Percentiles rank a stretch among this genome's conserved stretches.
These are phyloP conservation scores for Pampusana beccarii DNA, from an alignment of 2,113 vertebrate genomes.

Conservation along the genomic window DNA sequence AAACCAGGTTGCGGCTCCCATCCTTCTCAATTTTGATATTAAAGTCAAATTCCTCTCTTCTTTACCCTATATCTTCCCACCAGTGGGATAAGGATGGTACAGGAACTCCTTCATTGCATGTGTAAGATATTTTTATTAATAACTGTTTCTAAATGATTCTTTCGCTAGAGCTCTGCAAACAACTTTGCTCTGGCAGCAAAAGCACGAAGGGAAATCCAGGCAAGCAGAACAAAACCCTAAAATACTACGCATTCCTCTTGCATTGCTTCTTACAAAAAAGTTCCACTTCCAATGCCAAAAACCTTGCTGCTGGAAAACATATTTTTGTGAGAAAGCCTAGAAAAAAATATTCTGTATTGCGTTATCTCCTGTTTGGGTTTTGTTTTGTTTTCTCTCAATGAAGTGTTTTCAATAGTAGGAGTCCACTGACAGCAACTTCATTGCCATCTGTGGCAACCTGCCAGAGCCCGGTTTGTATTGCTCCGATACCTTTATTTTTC, in stretches of 20 bases:
- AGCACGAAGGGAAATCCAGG: background rate
- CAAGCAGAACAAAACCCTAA: background rate
- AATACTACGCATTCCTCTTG: background rate
- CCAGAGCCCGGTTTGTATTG: background rate
- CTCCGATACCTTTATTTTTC: background rate
- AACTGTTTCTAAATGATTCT: background rate
- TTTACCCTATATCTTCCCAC: background rate
- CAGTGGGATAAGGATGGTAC: background rate
- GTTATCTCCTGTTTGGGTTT: background rate
- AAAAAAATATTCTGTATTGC: background rate
- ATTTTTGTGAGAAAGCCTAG: background rate
- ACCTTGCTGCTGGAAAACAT: background rate
- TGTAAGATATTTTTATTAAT: background rate
- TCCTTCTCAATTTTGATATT: background rate
- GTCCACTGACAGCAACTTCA: background rate
- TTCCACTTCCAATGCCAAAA: background rate
- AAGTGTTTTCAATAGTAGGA: background rate
- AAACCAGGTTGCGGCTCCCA: background rate
- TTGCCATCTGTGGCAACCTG: background rate
- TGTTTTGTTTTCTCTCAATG: background rate
- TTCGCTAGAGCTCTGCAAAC: slow-evolving; percentile 12
- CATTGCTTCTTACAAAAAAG: slow-evolving; percentile 5
- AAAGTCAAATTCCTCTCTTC: background rate
- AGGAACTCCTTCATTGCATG: background rate
- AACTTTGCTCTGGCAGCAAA: background rate